Evolutionary conservation across 2,113 vertebrate genomes (phyloP).

Genomic region (Xiphophorus hellerii): DNA sequence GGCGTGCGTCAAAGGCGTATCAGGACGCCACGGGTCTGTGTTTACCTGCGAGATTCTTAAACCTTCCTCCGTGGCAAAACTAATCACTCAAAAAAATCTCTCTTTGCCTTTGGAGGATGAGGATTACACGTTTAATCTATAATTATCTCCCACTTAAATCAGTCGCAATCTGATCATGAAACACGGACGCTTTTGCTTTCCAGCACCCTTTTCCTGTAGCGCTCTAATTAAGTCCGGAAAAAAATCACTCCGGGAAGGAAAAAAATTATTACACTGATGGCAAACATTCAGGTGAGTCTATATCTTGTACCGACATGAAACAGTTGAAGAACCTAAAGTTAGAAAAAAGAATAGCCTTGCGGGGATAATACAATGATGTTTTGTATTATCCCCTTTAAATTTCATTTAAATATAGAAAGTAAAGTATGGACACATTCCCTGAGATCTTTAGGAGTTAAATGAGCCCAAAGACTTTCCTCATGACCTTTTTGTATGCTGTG

Average conservation of each 20-base stretch:
- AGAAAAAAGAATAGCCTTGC: not conserved
- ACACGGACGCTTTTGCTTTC: conserved; percentile 44
- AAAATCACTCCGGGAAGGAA: conserved; percentile 44
- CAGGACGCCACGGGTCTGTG: conserved; percentile 25
- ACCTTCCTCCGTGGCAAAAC: conserved; percentile 33
- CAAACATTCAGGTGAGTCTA: conserved; percentile 6
- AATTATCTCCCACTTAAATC: conserved; percentile 71
- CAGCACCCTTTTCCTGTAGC: conserved; percentile 32
- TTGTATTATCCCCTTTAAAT: not conserved
- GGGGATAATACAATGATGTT: too few relatives aligned
- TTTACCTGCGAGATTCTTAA: conserved; percentile 42
- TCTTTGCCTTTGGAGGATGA: conserved; percentile 52
- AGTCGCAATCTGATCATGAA: conserved; percentile 63
- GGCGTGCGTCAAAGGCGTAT: conserved; percentile 29
- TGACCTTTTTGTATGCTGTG: not conserved
- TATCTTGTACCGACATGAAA: not conserved
- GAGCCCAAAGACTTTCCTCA: not conserved
- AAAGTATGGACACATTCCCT: not conserved
- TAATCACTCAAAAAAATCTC: conserved; percentile 53
- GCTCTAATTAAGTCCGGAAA: conserved; percentile 40
- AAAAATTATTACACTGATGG: conserved; percentile 4
- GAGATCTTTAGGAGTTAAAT: not conserved
- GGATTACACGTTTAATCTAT: conserved; percentile 70
- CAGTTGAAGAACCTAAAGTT: not conserved
- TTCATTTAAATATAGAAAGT: not conserved